These are phyloP conservation scores for Mystacornis crossleyi DNA, from an alignment of 2,113 vertebrate genomes.

Conservation along the genomic window DNA sequence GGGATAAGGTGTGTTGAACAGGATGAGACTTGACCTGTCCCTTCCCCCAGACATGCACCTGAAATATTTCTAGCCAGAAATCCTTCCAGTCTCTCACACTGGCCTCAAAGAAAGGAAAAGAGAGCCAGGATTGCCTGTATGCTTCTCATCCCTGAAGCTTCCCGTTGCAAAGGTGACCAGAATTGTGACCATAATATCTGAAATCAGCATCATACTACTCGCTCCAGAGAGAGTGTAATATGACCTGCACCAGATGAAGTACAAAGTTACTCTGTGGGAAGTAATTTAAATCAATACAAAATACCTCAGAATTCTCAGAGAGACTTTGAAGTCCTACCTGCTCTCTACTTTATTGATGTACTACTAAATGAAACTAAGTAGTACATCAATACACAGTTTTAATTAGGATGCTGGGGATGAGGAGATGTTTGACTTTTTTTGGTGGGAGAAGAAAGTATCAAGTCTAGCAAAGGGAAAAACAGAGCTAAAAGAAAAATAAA, in stretches of 20 bases:
- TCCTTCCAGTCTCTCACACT: background rate
- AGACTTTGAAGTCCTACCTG: background rate
- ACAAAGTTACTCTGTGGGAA: background rate
- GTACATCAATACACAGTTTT: constrained; percentile 34
- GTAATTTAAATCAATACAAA: background rate
- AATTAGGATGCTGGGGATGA: constrained; percentile 20
- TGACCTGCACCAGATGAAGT: background rate
- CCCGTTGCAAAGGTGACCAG: background rate
- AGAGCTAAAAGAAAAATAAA: background rate
- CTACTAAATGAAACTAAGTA: constrained; percentile 13
- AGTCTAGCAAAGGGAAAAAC: background rate
- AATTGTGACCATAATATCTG: background rate
- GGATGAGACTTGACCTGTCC: background rate
- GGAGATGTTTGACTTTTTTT: background rate
- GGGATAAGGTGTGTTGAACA: background rate
- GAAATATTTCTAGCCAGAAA: accelerated
- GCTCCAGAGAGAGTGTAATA: background rate
- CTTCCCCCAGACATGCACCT: background rate
- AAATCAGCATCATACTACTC: background rate
- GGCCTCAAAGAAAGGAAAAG: background rate
- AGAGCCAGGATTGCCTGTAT: background rate
- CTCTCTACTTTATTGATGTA: background rate
- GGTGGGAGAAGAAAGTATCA: background rate
- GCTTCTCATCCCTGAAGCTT: background rate
- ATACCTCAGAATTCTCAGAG: background rate